Base-by-base conservation (phyloP, 2,113 vertebrate species). In the Coturnix japonica region DNA sequence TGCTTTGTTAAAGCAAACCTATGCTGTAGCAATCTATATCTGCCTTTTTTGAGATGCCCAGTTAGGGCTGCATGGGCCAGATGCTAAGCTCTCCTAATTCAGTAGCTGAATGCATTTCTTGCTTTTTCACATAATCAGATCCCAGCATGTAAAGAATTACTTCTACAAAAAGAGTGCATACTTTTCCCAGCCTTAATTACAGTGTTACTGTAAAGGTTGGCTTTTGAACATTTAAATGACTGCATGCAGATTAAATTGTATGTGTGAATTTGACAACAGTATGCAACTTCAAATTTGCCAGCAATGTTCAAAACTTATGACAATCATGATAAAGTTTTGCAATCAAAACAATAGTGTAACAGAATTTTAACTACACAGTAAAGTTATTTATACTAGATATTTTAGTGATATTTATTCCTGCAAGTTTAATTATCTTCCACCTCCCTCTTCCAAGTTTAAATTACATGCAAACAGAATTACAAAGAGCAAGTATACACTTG, bases 401-500 rank as follows among this genome's bases (percentile, higher is more conserved):
- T 75, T 70, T 71, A 60, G 37, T 64, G 76, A 35, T 71, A 67
- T 39, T 79, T 77, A 78, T 63, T 87, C 43, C 53, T 85, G 41
- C 21, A 85, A 64, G 49, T n/a, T 95, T 56, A 83, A 25, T 72
- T 63, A 67, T 5, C 8, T 30, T 26, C 15, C 44, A 13, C 78
- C 26, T 3, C 31, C 30, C 16, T 56, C 54, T n/a, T 76, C 73
- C 7, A 39, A 13, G 15, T 8, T 31, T 23, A 31, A n/a, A 35
- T 5, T 43, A 30, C 22, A 86, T 61, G 20, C 4, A 73, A 83
- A 78, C 6, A 46, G 2, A 25, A 75, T 90, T 80, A 92, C 31
- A 53, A 30, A 92, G 70, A 95, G 4, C 30, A 82, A 84, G 69
- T 79, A n/a, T 33, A 21, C 86, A 76, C 72, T 94, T 94, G 67